Evolutionary conservation across 2,888 invertebrate species (phyloP), one percentile per base, ranked within the genome.

Genomic region (Drosophila multiciliata): DNA sequence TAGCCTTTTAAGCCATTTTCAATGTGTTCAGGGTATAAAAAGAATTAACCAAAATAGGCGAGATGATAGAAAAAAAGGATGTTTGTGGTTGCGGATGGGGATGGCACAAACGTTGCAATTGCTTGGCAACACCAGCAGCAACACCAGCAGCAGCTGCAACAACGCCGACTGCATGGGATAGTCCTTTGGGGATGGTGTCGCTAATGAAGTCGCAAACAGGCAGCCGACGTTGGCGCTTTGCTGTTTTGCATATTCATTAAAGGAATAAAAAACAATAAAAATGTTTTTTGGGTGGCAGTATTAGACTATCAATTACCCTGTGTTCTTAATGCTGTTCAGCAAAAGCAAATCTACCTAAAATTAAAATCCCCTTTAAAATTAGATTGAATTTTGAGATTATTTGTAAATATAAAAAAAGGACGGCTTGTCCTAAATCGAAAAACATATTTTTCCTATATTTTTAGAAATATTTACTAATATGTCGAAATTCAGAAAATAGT

Each of bases 191-290:
- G 68, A 54, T 62, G 67, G 78, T 85, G 82, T 76, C 90, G 86
- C 90, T 88, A 90, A 90, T 90, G 90, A 88, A 86, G 89, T 83
- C 83, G 89, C 86, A 85, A 87, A 87, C 88, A 85, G 84, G 73
- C 80, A 80, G 70, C 64, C 55, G 71, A 69, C 61, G 65, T 71
- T 74, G 67, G 68, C 77, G 72, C 40, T n/a, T 57, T 59, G 54
- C 54, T 72, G 81, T 59, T 82, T 78, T 82, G 82, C 80, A 80
- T 80, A 78, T 83, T 83, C 81, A 83, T 82, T 77, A 67, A 55
- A 79, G 64, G 64, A 73, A 73, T 60, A 63, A 23, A 32, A 9
- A 33, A 57, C 15, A 26, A 40, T 32, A 52, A 40, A 59, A 32
- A 15, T 7, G 8, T 9, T 0, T 49, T n/a, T 5, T 11, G 17